phyloP scores from a whole-genome alignment of 2,888 invertebrate species.

The Acronicta alni region DNA sequence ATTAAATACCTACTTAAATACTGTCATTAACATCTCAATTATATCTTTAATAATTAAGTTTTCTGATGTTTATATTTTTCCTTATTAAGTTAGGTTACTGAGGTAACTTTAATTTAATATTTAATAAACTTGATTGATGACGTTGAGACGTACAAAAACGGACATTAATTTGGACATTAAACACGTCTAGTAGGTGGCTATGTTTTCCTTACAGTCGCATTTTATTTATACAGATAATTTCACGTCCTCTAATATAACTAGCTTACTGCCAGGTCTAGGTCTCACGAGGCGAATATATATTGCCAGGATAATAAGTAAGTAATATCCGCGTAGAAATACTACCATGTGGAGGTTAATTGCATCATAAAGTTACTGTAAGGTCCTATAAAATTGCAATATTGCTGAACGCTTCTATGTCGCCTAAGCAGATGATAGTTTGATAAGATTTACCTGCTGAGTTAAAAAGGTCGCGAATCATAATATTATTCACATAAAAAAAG shows the following conservation, averaged over 20 bases:
- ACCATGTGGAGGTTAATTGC: conserved; percentile 41
- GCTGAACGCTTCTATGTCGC: conserved; percentile 1
- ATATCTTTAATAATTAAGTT: no score
- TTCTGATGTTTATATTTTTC: no score
- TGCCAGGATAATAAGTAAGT: conserved; percentile 25
- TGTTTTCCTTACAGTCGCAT: not conserved
- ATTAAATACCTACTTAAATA: no score
- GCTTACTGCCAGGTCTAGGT: conserved; percentile 14
- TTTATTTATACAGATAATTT: not conserved
- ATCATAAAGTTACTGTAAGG: conserved; percentile 37
- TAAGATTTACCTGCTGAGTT: not conserved
- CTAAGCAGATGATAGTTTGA: conserved; percentile 10
- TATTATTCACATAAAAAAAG: no score
- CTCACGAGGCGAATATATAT: conserved; percentile 15
- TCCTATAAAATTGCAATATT: conserved; percentile 9
- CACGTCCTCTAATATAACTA: conserved; percentile 11
- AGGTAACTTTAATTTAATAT: not conserved
- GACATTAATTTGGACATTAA: not conserved
- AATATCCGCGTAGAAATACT: conserved; percentile 38
- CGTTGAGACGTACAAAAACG: not conserved
- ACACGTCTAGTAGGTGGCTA: not conserved
- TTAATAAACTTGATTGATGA: not conserved
- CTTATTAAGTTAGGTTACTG: not conserved
- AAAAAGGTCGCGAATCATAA: not conserved
- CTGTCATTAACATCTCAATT: no score